Evolutionary conservation across 2,113 vertebrate species (phyloP), one percentile per base, ranked within the genome.

Genomic region (Engraulis encrasicolus): DNA sequence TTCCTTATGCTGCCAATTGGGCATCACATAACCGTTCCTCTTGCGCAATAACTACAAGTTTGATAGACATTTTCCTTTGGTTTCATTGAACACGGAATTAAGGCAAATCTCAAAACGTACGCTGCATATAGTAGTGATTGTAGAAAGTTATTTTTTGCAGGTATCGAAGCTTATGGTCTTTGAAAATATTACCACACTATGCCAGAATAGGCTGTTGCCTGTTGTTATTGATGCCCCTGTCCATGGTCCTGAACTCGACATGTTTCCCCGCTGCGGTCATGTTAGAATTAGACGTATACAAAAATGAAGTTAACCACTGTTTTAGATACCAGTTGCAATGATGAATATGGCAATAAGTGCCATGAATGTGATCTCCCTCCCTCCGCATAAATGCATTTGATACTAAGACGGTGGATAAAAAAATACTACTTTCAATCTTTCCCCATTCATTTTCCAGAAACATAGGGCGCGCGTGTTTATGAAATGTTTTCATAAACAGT

Each of bases 241-340:
- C 66, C 66, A 74, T 23, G 66, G 66, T 74, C 27, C 66, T 74
- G 66, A 74, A 74, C 66, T 74, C 66, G 66, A 11, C 66, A 74
- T 9, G n/a, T 83, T 83, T 45, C 49, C 48, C 40, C 9, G 40
- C 9, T 9, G 40, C 40, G 40, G 9, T 45, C 40, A 45, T n/a
- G n/a, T n/a, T n/a, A n/a, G n/a, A n/a, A n/a, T n/a, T n/a, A n/a
- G n/a, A n/a, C n/a, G n/a, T n/a, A n/a, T n/a, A n/a, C n/a, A n/a
- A n/a, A n/a, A n/a, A n/a, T n/a, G n/a, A n/a, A n/a, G n/a, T n/a
- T n/a, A n/a, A n/a, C n/a, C n/a, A n/a, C n/a, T n/a, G n/a, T n/a
- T n/a, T n/a, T n/a, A n/a, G n/a, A n/a, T n/a, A n/a, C n/a, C n/a
- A n/a, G n/a, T n/a, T n/a, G n/a, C n/a, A n/a, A n/a, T n/a, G n/a